Evolutionary conservation across 2,113 vertebrate genomes (phyloP), one percentile per base, ranked within the genome.

Genomic region (Seriola aureovittata): DNA sequence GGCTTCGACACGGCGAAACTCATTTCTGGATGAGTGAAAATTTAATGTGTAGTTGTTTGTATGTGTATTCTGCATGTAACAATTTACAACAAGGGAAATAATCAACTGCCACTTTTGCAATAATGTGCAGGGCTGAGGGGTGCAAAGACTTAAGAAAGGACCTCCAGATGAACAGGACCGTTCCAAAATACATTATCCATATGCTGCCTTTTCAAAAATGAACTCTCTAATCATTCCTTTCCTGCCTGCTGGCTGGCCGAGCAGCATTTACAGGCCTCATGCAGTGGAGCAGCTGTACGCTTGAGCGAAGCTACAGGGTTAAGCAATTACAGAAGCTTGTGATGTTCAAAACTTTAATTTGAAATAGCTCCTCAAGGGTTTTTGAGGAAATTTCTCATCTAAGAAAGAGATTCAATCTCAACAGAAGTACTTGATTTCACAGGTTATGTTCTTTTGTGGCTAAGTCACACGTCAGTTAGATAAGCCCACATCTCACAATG

Each of bases 131-230:
- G 58, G 29, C 46, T 8, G 8, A 34, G 58, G 55, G 59, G 23
- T 4, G 42, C 50, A 9, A 8, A 29, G 40, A 8, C 38, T n/a
- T 6, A 0, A 48, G 40, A 21, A 21, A 40, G 6, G 0, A 13
- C 74, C 44, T 64, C 34, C 58, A 42, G 14, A 74, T 73, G 14
- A 74, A 38, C 34, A 52, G 52, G 36, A 70, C 2, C 17, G 1
- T 36, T 73, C 23, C 23, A 60, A 63, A 59, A 64, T 36, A 42
- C 11, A 73, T 72, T 23, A 42, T 68, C 46, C 46, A 71, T 67
- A 67, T 25, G 65, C 58, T 50, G 54, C 59, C 16, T 40, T 12
- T 29, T 58, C 40, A 46, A 29, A 62, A 62, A 40, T 54, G 16
- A 59, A 70, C 54, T 75, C 54, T 80, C 12, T 55, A 34, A 65